These are phyloP conservation scores for Hyposoter didymator DNA, from an alignment of 2,888 invertebrate species.

Conservation along the genomic window DNA sequence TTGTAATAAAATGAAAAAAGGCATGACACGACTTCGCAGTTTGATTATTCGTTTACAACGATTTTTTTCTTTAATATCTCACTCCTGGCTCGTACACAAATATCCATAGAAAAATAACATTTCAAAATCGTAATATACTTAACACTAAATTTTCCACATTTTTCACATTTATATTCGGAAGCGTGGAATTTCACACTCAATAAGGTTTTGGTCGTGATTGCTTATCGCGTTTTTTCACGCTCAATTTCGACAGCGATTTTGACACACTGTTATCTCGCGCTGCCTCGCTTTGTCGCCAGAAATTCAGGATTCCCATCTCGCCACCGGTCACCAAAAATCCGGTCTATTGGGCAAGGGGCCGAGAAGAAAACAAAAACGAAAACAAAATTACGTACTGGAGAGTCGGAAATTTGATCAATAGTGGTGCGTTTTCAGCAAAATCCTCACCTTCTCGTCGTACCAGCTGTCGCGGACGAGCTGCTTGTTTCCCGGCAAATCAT, in stretches of 20 bases:
- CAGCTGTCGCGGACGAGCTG: conserved; percentile 90
- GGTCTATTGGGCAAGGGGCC: conserved; percentile 83
- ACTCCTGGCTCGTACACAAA: not conserved
- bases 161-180: conserved; percentile 21
- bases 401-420: not conserved
- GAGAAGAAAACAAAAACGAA: conserved; percentile 56
- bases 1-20: conserved; percentile 81
- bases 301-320: conserved; percentile 88
- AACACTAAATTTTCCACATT: conserved; percentile 18
- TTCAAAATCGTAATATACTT: conserved; percentile 6
- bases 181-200: conserved; percentile 65
- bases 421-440: conserved; percentile 24
- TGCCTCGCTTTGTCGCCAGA: conserved; percentile 86
- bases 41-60: not conserved
- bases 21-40: conserved; percentile 69
- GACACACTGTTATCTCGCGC: conserved; percentile 31
- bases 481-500: conserved; percentile 87
- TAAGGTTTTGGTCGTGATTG: conserved; percentile 78
- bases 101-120: conserved; percentile 3
- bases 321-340: conserved; percentile 89
- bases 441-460: conserved; percentile 87
- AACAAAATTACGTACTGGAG: conserved; percentile 56
- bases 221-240: conserved; percentile 77
- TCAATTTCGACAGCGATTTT: conserved; percentile 76
- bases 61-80: not conserved